Evolutionary conservation across 2,113 vertebrate genomes (phyloP).

Genomic region (Galbula dea): DNA sequence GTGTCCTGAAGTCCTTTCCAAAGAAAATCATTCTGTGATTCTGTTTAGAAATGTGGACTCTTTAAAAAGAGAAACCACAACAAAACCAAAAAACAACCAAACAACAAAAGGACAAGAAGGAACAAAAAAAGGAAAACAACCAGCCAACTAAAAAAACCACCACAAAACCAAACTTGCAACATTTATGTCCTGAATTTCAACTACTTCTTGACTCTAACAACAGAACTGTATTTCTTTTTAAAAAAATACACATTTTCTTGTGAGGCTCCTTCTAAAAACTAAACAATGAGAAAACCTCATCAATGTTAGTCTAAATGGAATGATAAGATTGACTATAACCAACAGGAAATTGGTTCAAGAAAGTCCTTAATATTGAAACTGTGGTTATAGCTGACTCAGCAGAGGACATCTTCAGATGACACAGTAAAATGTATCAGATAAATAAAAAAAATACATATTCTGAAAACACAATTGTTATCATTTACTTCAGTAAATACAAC

Average conservation of each 20-base stretch:
- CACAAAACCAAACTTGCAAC: neutral
- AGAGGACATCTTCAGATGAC: neutral
- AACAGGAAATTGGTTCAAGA: neutral
- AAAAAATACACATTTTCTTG: neutral
- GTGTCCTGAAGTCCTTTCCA: neutral
- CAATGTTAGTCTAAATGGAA: neutral
- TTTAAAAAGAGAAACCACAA: no score
- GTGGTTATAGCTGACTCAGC: neutral
- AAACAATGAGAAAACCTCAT: neutral
- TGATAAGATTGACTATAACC: neutral
- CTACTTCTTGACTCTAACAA: neutral
- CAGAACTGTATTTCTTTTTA: neutral
- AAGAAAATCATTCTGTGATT: neutral
- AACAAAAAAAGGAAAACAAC: neutral
- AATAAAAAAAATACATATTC: neutral
- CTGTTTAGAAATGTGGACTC: no score
- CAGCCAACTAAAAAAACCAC: neutral
- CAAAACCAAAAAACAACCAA: neutral
- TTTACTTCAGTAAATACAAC: neutral
- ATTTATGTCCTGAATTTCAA: neutral
- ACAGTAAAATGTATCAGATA: neutral
- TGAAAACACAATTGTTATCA: neutral
- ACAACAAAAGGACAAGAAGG: neutral
- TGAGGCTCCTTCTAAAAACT: neutral
- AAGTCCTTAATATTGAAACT: neutral